phyloP scores from a whole-genome alignment of 2,797 vertebrate genomes.

The Ficedula albicollis region DNA sequence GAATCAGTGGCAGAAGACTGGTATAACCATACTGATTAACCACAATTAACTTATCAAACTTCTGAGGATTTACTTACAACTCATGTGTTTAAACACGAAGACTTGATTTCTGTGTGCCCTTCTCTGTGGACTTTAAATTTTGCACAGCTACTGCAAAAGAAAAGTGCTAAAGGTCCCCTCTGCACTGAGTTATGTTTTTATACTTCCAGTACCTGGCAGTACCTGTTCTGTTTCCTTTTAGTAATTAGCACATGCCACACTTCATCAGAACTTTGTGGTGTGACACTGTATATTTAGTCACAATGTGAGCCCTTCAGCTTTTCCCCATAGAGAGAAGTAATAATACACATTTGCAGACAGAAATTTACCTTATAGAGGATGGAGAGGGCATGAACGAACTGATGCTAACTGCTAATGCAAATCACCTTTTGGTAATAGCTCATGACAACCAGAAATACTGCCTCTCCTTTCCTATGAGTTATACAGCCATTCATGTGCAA shows the following conservation, averaged over 20 bases:
- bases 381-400: not conserved
- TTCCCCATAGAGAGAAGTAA: not conserved
- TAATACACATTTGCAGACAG: not conserved
- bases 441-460: not conserved
- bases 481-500: not conserved
- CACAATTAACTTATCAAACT: not conserved
- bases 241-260: not conserved
- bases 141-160: not conserved
- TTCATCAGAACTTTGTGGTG: not conserved
- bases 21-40: not conserved
- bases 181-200: not conserved
- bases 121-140: not conserved
- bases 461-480: not conserved
- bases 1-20: not conserved
- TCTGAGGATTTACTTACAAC: not conserved
- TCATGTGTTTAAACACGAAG: not conserved
- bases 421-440: not conserved
- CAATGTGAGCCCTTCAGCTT: not conserved
- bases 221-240: not conserved
- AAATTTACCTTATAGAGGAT: not conserved
- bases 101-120: not conserved
- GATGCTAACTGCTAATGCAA: not conserved
- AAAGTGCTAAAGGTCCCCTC: not conserved
- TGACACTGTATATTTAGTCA: not conserved
- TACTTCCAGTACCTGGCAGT: not conserved